A percentile compares a stretch with the other conserved stretches of the same genome.
Conservation (phyloP, 2,888 invertebrate species). For the Drosophila nigritarsus region DNA sequence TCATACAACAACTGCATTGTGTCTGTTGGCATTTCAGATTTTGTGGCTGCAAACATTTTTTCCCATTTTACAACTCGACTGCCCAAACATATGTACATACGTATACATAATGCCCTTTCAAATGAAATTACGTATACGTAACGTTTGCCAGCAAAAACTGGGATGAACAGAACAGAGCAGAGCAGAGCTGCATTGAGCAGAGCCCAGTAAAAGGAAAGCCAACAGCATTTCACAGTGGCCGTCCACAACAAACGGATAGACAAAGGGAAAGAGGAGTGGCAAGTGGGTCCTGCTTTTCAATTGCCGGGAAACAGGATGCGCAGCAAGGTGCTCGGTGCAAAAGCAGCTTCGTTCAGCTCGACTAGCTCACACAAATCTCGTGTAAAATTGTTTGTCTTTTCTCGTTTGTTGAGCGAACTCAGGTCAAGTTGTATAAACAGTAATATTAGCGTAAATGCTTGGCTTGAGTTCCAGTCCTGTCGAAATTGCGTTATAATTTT, state of each 20-base stretch:
- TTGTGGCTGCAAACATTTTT: constrained; percentile 27
- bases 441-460: constrained; percentile 68
- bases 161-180: constrained; percentile 4
- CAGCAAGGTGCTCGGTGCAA: constrained; percentile 3
- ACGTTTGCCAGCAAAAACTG: constrained; percentile 38
- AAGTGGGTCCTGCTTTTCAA: constrained; percentile 42
- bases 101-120: constrained; percentile 61
- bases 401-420: constrained; percentile 19
- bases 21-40: constrained; percentile 59
- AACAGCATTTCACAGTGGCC: constrained; percentile 41
- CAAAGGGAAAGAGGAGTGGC: background rate
- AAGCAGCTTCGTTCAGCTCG: constrained; percentile 11
- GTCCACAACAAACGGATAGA: constrained; percentile 11
- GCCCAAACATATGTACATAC: constrained; percentile 31
- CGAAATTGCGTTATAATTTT: constrained; percentile 38
- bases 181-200: constrained; percentile 10
- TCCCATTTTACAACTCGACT: constrained; percentile 4
- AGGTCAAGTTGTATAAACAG: constrained; percentile 45
- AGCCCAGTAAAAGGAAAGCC: constrained; percentile 28
- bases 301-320: constrained; percentile 27
- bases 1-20: constrained; percentile 32
- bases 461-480: constrained; percentile 58
- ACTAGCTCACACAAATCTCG: constrained; percentile 19
- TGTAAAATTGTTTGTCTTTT: constrained; percentile 35
- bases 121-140: constrained; percentile 75